A percentile compares a stretch with the other conserved stretches of the same genome.
Conservation (phyloP, 2,797 vertebrate genomes). For the Champsocephalus gunnari region DNA sequence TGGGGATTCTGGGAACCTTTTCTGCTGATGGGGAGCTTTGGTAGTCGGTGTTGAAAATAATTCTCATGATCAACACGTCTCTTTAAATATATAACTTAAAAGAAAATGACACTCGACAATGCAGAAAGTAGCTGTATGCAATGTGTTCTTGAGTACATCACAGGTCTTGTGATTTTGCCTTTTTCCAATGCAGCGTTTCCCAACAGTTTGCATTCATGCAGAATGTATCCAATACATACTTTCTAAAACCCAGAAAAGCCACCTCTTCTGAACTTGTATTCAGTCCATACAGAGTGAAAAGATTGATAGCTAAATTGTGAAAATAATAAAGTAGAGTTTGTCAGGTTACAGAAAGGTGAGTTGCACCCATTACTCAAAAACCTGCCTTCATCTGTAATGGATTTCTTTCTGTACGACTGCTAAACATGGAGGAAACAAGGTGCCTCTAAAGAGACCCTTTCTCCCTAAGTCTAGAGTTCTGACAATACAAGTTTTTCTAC, state of each 20-base stretch:
- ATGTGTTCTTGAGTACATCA: background rate
- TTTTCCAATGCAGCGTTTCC: background rate
- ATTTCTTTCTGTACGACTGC: conserved; percentile 49
- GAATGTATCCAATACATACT: conserved; percentile 12
- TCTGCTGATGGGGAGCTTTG: conserved; percentile 49
- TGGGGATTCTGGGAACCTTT: conserved; percentile 63
- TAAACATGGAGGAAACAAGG: conserved; percentile 22
- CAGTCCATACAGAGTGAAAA: conserved; percentile 24
- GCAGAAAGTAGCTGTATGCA: background rate
- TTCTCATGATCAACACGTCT: no score
- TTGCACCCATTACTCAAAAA: conserved; percentile 52
- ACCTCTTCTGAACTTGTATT: conserved; percentile 19
- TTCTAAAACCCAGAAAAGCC: conserved; percentile 7
- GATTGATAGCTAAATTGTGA: conserved; percentile 36
- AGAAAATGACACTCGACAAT: no score
- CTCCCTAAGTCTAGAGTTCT: conserved; percentile 15
- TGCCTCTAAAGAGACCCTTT: background rate
- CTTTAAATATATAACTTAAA: no score
- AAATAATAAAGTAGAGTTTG: conserved; percentile 52
- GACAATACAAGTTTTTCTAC: conserved; percentile 4
- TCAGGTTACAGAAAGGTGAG: conserved; percentile 55
- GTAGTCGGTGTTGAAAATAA: conserved; percentile 30
- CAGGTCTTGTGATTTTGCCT: conserved; percentile 1
- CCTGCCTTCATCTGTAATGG: conserved; percentile 41
- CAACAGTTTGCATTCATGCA: background rate